phyloP scores from a whole-genome alignment of 2,113 vertebrate species.

The Girardinichthys multiradiatus region DNA sequence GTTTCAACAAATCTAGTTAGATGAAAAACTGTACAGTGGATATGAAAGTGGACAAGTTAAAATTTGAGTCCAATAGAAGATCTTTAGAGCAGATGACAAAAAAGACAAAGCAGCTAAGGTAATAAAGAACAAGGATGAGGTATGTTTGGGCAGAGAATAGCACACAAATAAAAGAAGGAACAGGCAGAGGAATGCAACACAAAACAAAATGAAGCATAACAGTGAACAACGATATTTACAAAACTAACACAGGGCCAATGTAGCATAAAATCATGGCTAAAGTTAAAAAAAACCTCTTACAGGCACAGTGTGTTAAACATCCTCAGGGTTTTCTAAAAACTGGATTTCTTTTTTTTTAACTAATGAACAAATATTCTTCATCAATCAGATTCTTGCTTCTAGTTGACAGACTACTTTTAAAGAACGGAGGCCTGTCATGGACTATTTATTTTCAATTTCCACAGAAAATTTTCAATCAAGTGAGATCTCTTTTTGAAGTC shows the following conservation, averaged over 20 bases:
- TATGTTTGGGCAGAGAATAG: too few relatives aligned
- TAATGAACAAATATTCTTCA: conserved; percentile 6
- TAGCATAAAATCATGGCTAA: not conserved
- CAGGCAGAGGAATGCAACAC: too few relatives aligned
- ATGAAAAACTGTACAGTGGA: too few relatives aligned
- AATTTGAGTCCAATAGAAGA: too few relatives aligned
- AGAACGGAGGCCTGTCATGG: not conserved
- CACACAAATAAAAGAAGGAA: too few relatives aligned
- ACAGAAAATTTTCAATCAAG: not conserved
- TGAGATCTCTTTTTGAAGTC: not conserved
- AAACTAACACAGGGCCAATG: too few relatives aligned
- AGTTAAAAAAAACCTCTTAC: not conserved
- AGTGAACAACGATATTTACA: not conserved
- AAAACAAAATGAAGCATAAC: not conserved
- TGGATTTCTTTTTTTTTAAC: not conserved
- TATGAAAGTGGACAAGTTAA: too few relatives aligned
- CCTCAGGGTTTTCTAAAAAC: not conserved
- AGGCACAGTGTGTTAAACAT: not conserved
- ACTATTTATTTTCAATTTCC: conserved; percentile 7
- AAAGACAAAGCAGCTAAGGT: too few relatives aligned
- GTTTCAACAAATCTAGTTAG: too few relatives aligned
- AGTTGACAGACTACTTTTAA: not conserved
- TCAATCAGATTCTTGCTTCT: conserved; percentile 1
- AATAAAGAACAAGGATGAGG: too few relatives aligned
- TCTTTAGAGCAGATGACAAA: too few relatives aligned